Percentiles rank a stretch among this genome's conserved stretches.
These are phyloP conservation scores for Salvelinus fontinalis DNA, from an alignment of 2,113 vertebrate species.

Conservation along the genomic window DNA sequence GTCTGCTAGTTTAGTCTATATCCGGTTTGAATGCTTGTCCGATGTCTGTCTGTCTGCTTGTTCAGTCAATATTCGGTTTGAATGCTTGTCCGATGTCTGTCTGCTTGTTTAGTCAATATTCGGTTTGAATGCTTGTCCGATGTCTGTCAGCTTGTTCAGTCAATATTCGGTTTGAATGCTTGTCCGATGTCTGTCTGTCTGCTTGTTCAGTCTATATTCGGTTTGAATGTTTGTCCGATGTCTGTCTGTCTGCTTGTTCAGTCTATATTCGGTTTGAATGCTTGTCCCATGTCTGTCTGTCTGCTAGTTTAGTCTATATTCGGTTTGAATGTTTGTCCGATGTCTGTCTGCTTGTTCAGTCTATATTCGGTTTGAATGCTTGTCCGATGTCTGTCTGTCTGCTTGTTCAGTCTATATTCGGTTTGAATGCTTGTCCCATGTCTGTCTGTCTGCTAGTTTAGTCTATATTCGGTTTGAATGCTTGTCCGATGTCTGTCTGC, in stretches of 20 bases:
- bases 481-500: conserved; percentile 19
- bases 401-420: conserved; percentile 17
- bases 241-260: conserved; percentile 14
- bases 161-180: conserved; percentile 29
- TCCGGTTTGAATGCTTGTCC: conserved; percentile 41
- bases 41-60: conserved; percentile 9
- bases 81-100: conserved; percentile 26
- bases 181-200: conserved; percentile 13
- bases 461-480: conserved; percentile 32
- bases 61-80: conserved; percentile 24
- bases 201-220: conserved; percentile 18
- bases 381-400: conserved; percentile 11
- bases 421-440: conserved; percentile 43
- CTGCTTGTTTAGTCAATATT: conserved; percentile 16
- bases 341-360: conserved; percentile 17
- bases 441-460: conserved; percentile 12
- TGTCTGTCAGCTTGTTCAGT: conserved; percentile 16
- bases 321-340: conserved; percentile 43
- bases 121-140: conserved; percentile 43
- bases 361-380: conserved; percentile 29
- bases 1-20: no score
- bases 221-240: conserved; percentile 43
- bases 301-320: conserved; percentile 19
- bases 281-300: conserved; percentile 12
- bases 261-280: conserved; percentile 30